Percentiles rank a stretch among this genome's conserved stretches.
phyloP scores from a whole-genome alignment of 2,797 vertebrate species.

The Orientallactaga sibirica region DNA sequence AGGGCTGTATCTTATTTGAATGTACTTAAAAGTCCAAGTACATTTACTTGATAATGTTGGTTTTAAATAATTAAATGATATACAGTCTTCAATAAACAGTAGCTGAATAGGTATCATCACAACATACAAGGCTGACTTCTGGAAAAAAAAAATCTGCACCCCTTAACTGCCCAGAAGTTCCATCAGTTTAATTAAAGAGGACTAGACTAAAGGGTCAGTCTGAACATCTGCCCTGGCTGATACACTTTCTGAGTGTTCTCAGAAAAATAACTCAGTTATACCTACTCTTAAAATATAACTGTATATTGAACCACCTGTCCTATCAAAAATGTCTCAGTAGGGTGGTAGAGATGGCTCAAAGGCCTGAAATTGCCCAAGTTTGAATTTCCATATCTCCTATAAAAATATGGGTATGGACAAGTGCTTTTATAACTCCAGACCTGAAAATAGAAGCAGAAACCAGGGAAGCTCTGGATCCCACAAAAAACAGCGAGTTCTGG shows the following conservation, averaged over 20 bases:
- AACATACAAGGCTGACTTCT: neutral
- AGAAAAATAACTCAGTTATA: neutral
- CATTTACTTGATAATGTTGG: neutral
- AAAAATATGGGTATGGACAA: no score
- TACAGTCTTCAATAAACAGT: neutral
- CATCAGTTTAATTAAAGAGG: conserved; percentile 15
- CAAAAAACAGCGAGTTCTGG: neutral
- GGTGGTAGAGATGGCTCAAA: neutral
- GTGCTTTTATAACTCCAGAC: neutral
- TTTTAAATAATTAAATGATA: neutral
- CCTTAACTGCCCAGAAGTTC: neutral
- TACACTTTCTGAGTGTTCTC: neutral
- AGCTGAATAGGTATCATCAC: neutral
- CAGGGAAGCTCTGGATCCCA: neutral
- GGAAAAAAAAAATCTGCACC: neutral
- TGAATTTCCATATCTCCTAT: neutral
- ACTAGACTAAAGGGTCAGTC: neutral
- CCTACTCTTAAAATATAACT: neutral
- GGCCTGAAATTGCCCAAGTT: neutral
- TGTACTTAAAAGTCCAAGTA: neutral
- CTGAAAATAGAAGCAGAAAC: neutral
- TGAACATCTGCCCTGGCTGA: neutral
- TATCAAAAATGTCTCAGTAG: conserved; percentile 5
- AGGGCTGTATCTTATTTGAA: neutral
- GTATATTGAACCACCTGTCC: conserved; percentile 21